These are phyloP conservation scores for Epizoanthus fatuus DNA, from an alignment of 92 coral and sea anemone genomes.

Conservation along the genomic window DNA sequence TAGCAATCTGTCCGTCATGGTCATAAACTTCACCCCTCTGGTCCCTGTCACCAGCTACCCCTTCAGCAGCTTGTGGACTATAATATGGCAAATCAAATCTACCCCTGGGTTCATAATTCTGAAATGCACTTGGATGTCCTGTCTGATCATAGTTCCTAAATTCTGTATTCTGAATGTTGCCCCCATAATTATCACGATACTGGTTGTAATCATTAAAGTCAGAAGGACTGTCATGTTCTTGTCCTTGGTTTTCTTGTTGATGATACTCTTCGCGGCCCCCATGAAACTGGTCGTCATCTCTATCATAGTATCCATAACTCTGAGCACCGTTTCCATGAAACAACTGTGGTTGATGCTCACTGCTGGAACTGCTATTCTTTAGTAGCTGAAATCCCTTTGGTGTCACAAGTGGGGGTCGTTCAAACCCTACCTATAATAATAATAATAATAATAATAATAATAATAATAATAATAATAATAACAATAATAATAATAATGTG, in stretches of 20 bases:
- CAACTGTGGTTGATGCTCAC: not conserved
- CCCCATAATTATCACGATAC: constrained; percentile 34
- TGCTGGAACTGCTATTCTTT: constrained; percentile 1
- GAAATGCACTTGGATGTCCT: constrained; percentile 36
- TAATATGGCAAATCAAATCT: not conserved
- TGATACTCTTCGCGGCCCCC: constrained; percentile 28
- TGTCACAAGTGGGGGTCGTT: constrained; percentile 83
- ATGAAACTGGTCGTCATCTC: constrained; percentile 19
- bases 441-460: no score
- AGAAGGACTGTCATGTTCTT: not conserved
- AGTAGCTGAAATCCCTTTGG: constrained; percentile 70
- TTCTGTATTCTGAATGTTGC: constrained; percentile 34
- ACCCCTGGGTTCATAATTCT: constrained; percentile 3
- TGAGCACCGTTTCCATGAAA: constrained; percentile 21
- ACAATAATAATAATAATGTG: no score
- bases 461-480: no score
- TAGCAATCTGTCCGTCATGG: not conserved
- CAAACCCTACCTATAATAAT: constrained; percentile 61
- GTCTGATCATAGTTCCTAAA: constrained; percentile 44
- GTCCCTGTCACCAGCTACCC: not conserved
- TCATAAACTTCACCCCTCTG: not conserved
- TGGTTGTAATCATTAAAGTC: constrained; percentile 12
- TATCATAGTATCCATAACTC: constrained; percentile 32
- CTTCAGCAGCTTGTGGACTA: not conserved
- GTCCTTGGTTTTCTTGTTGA: constrained; percentile 5